A percentile compares a stretch with the other conserved stretches of the same genome.
Evolutionary conservation across 2,888 invertebrate genomes (phyloP).

Genomic region (Drosophila robusta): DNA sequence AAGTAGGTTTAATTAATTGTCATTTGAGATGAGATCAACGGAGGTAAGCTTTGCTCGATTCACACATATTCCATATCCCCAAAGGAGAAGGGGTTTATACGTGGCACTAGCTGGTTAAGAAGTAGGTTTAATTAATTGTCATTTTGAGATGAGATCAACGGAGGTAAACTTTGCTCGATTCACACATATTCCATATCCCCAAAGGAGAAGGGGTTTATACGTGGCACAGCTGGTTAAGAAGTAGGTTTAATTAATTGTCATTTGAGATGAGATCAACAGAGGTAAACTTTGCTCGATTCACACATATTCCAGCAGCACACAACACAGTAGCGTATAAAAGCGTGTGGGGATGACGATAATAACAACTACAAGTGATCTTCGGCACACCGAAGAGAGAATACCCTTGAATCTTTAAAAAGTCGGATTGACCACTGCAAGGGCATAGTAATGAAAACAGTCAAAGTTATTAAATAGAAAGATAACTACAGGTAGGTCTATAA

Average conservation of each 20-base stretch:
- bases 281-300: slow-evolving; percentile 4
- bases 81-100: no score
- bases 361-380: slow-evolving; percentile 24
- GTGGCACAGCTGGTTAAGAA: slow-evolving; percentile 90
- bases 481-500: neutral
- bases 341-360: slow-evolving; percentile 2
- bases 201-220: slow-evolving; percentile 91
- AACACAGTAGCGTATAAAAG: no score
- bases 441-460: no score
- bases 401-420: no score
- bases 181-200: no score
- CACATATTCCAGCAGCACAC: slow-evolving; percentile 47
- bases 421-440: no score
- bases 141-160: no score
- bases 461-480: no score
- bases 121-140: no score
- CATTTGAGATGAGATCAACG: neutral
- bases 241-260: neutral
- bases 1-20: neutral
- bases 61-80: slow-evolving; percentile 27
- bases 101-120: no score
- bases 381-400: slow-evolving; percentile 61
- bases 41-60: slow-evolving; percentile 3
- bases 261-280: neutral
- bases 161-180: no score